Base-by-base conservation (phyloP, 2,888 invertebrate genomes). In the Catocala sponsa region DNA sequence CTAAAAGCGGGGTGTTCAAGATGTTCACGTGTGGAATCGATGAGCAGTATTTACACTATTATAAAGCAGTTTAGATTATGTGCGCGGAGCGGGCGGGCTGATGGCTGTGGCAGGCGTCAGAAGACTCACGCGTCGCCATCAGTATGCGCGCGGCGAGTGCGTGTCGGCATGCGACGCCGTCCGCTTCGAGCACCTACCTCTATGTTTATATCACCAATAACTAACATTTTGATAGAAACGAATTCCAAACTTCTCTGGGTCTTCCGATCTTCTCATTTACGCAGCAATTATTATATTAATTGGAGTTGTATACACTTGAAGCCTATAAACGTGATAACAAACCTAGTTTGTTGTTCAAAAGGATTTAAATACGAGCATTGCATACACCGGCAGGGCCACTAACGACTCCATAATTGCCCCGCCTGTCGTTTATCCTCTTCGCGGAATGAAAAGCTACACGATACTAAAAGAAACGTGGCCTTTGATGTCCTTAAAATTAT, bases 111-210 rank as follows among this genome's bases (percentile, higher is more conserved):
- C 72, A 68, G 69, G 78, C 79, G 80, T 79, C 82, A 76, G 71
- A 65, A 71, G 66, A 74, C 74, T 79, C 76, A 69, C 75, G 76
- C 75, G 74, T 74, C 74, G 79, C 69, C 79, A 90, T 94, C 88
- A 93, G 88, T 93, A 92, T 92, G 91, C 92, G 85, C 69, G 80
- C 69, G 72, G 81, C 68, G 72, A 72, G 85, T 84, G 85, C 93
- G 93, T 91, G 92, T 81, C 80, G 94, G 94, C 87, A 94, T 92
- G 91, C 91, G 81, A 78, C 74, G 77, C 84, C 91, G 91, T 91
- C 92, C 93, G 92, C 84, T 85, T 81, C 35, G 33, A 42, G 81
- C 84, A 75, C 80, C 80, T 79, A 64, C 73, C 72, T 74, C 72
- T 74, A 65, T 78, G 78, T 76, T 79, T 79, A 79, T 79, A 80